Base-by-base conservation (phyloP, 2,888 invertebrate genomes). In the Saturnia pavonia region DNA sequence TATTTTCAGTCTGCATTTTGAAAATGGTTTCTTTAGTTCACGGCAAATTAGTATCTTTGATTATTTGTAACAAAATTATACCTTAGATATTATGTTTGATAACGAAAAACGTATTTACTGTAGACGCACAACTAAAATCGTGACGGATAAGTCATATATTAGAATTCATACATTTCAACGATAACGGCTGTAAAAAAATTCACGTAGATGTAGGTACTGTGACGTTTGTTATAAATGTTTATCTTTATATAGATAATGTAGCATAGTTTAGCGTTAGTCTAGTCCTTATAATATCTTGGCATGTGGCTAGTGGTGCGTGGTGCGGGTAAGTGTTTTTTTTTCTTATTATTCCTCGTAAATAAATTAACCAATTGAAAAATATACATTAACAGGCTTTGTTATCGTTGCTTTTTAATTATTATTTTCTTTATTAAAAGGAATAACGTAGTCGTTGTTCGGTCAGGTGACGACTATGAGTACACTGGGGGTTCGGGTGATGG, bases 381-480 rank as follows among this genome's bases (percentile, higher is more conserved):
- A 60, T 25, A 65, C 40, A n/a, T 40, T 40, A 19, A 60, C 1
- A 60, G 2, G 65, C 65, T 65, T 65, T 65, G 19, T n/a, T 34
- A 22, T 40, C 22, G 19, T 65, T 65, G 65, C 65, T 65, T 54
- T 68, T 51, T 45, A 22, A 63, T 57, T 48, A 34, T 14, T n/a
- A 34, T 4, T 34, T 34, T 34, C 6, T 34, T 34, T 34, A 34
- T 34, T 34, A 6, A 1, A 16, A 48, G 11, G n/a, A 40, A 48
- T 67, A 67, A 42, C 72, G 57, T 60, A 27, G 57, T 27, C 27
- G 57, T 60, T 60, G 8, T 22, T 71, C 69, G 25, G 34, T 63
- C 81, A 92, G 93, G 92, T 85, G 94, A 94, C 79, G 94, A 94
- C 80, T 92, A 91, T 86, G 94, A 94, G 79, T 91, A 92, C 83